phyloP scores from a whole-genome alignment of 2,888 invertebrate genomes.

The Coronaproctus castanopsis region DNA sequence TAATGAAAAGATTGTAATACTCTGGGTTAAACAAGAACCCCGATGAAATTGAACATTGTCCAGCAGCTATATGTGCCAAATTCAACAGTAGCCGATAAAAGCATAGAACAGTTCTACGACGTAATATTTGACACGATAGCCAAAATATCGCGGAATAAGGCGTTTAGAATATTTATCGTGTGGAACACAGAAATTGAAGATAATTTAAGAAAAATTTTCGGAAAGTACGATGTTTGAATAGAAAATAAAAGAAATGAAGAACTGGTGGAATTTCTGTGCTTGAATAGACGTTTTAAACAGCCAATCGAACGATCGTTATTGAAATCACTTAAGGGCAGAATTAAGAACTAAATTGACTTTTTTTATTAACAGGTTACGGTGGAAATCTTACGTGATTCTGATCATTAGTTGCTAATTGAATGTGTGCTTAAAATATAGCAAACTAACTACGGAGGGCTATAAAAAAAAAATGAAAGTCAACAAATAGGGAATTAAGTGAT shows the following conservation, averaged over 20 bases:
- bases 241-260: not conserved
- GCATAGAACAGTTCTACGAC: not conserved
- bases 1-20: not conserved
- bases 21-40: not conserved
- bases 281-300: not conserved
- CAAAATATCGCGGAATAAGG: not conserved
- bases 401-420: not conserved
- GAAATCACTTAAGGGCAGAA: not conserved
- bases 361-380: not conserved
- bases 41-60: not conserved
- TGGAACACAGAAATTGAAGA: not conserved
- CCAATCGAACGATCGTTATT: not conserved
- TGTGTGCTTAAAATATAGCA: not conserved
- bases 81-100: not conserved
- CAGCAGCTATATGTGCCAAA: not conserved
- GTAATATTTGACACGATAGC: not conserved
- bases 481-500: not conserved
- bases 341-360: not conserved
- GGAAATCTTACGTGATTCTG: not conserved
- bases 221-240: not conserved
- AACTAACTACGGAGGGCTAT: not conserved
- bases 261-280: not conserved
- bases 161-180: not conserved
- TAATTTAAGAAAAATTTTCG: not conserved
- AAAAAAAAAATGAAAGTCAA: not conserved